Conservation (phyloP, 2,888 invertebrate genomes). For the Philonicus albiceps region DNA sequence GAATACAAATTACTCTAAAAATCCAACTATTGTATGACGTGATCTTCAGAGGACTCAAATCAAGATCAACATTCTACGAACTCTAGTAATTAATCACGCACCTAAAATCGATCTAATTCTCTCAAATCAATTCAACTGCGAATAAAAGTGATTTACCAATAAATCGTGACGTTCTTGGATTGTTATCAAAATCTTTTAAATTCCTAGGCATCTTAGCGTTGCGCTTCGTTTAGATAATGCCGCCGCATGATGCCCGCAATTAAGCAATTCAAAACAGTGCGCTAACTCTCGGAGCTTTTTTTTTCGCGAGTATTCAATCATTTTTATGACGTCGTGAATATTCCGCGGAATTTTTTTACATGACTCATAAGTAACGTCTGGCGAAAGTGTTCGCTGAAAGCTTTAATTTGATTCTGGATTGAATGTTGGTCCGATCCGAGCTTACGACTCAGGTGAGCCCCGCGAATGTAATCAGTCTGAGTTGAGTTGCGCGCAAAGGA, state of each 20-base stretch:
- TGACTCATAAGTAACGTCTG: not conserved
- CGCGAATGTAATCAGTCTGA: not conserved
- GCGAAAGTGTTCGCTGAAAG: not conserved
- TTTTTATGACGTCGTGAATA: constrained; percentile 2
- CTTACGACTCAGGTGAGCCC: constrained; percentile 2
- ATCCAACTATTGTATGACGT: not conserved
- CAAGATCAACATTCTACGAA: not conserved
- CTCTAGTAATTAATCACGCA: not conserved
- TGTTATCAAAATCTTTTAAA: not conserved
- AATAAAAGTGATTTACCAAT: not conserved
- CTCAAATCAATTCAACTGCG: not conserved
- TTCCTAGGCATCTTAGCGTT: not conserved
- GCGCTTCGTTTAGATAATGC: not conserved
- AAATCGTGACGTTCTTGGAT: not conserved
- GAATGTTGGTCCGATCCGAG: not conserved
- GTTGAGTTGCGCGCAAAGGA: not conserved
- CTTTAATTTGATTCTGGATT: not conserved
- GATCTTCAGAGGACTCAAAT: not conserved
- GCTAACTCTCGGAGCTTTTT: not conserved
- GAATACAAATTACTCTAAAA: not conserved
- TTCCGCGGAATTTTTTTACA: not conserved
- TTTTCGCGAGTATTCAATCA: not conserved
- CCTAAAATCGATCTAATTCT: not conserved
- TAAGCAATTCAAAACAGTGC: not conserved
- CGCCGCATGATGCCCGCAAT: not conserved